Base-by-base conservation (phyloP, 2,888 invertebrate species). In the Lithodes maja region DNA sequence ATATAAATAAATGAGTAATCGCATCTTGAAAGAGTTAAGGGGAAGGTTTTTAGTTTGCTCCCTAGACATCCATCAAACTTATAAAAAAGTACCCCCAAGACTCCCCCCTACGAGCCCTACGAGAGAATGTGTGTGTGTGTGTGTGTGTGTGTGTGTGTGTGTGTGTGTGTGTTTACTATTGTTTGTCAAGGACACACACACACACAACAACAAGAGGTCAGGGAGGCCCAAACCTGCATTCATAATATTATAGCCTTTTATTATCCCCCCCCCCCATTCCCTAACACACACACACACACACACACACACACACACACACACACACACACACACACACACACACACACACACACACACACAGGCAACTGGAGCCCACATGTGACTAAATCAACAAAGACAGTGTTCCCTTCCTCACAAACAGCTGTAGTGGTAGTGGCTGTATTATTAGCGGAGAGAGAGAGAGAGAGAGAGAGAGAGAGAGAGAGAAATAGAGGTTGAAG, bases 271-370 rank as follows among this genome's bases (percentile, higher is more conserved):
- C 71, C 7, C 71, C 7, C 71, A 71, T 33, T 33, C 33, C 33
- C 33, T 33, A 33, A 33, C 33, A 33, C 71, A 71, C 71, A 33
- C 33, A 33, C 71, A 71, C 71, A 71, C 71, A 71, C 71, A 71
- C 71, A 71, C 71, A 71, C 71, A 71, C 71, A 71, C 71, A 71
- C 71, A 71, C 71, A 71, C 71, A 71, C 71, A 71, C 5, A 12
- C 7, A 61, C 5, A 61, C 61, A 61, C 12, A 61, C 7, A 61
- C 33, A 33, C 33, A 61, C 68, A 61, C 68, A 61, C 68, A 61
- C 68, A 61, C 75, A 1, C 2, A 75, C 75, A 75, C 75, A 75
- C 75, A 75, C 75, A 75, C 75, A 75, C 75, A 75, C n/a, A 75
- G 33, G 49, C 75, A 75, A 61, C 12, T 61, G 61, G 61, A 61